Percentiles rank a stretch among this genome's conserved stretches.
Conservation (phyloP, 1,140 invertebrate species). For the Bilobella aurantiaca region DNA sequence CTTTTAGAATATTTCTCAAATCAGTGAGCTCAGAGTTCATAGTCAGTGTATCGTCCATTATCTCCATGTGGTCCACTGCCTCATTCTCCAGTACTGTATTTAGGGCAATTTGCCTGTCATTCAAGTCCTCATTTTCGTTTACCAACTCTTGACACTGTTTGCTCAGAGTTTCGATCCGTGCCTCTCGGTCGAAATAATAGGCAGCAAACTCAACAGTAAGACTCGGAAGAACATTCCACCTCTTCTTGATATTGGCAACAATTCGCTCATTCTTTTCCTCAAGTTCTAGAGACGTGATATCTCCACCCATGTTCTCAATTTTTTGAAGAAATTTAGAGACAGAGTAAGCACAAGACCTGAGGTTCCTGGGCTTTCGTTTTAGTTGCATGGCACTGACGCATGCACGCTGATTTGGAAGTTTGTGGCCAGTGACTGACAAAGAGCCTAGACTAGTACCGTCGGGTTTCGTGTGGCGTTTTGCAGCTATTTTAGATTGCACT, state of each 20-base stretch:
- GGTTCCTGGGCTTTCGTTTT: constrained; percentile 45
- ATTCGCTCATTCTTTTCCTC: constrained; percentile 67
- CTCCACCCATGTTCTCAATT: constrained; percentile 80
- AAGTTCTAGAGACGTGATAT: constrained; percentile 62
- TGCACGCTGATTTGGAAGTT: not conserved
- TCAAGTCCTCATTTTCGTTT: constrained; percentile 19
- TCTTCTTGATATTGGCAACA: constrained; percentile 72
- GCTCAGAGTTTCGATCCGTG: constrained; percentile 46
- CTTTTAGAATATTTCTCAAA: constrained; percentile 13
- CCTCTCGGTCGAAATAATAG: constrained; percentile 80
- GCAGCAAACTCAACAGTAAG: constrained; percentile 87
- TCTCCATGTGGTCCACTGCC: constrained; percentile 13
- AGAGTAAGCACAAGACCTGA: constrained; percentile 82
- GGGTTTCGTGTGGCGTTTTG: not conserved
- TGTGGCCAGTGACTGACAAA: not conserved
- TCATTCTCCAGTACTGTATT: constrained; percentile 22
- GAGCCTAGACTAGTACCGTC: not conserved
- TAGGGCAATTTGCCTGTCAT: constrained; percentile 23
- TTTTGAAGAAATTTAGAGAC: constrained; percentile 71
- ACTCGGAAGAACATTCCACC: constrained; percentile 85
- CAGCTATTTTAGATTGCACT: constrained; percentile 18
- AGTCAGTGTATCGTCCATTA: constrained; percentile 11
- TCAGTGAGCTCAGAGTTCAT: not conserved
- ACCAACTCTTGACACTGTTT: constrained; percentile 29
- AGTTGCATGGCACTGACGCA: not conserved